These are phyloP conservation scores for Lagocephalus sceleratus DNA, from an alignment of 2,797 vertebrate genomes.

Conservation along the genomic window DNA sequence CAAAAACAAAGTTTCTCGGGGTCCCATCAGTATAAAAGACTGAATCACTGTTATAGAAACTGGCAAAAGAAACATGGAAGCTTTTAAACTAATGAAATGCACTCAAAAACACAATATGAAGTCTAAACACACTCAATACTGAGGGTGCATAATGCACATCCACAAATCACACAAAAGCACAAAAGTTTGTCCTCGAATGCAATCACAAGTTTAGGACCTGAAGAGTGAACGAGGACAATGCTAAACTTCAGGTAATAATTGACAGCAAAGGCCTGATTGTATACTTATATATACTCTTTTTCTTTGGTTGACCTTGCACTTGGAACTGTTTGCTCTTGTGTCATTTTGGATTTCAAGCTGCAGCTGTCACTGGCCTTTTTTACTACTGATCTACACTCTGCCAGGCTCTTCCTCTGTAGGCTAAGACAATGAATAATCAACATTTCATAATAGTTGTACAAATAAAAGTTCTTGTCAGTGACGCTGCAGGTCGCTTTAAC, in stretches of 20 bases:
- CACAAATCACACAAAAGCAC: not conserved
- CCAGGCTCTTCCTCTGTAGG: conserved; percentile 37
- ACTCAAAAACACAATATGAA: not conserved
- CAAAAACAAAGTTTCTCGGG: no score
- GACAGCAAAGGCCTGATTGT: not conserved
- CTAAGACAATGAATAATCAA: conserved; percentile 54
- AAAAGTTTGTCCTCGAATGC: not conserved
- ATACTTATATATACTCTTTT: not conserved
- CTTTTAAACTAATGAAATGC: not conserved
- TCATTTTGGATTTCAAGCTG: conserved; percentile 12
- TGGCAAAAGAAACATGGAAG: not conserved
- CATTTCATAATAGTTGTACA: conserved; percentile 57
- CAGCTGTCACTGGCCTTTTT: conserved; percentile 43
- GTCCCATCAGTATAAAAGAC: no score
- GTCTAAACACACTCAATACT: not conserved
- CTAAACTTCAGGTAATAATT: no score
- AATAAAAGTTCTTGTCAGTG: conserved; percentile 66
- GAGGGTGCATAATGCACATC: conserved; percentile 23
- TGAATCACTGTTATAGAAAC: no score
- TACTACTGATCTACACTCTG: conserved; percentile 37
- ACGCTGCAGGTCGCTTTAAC: no score
- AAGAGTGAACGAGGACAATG: not conserved
- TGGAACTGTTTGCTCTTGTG: conserved; percentile 15
- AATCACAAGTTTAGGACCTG: not conserved
- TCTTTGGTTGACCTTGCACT: not conserved